Percentiles rank a stretch among this genome's conserved stretches.
Evolutionary conservation across 2,113 vertebrate species (phyloP).

Genomic region (Pelusios castaneus): DNA sequence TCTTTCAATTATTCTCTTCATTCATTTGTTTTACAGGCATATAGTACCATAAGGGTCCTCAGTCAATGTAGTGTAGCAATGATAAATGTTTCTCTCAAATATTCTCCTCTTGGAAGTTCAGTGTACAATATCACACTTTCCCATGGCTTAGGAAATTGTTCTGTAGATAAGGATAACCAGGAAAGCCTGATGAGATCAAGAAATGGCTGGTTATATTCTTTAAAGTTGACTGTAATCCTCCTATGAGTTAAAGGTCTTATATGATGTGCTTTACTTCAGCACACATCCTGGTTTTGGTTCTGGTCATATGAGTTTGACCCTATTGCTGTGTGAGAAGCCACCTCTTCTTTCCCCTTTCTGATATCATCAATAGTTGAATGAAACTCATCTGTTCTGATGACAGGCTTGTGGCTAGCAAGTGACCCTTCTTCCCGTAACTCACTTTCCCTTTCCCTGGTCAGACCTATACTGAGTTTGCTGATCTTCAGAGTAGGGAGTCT

Average conservation of each 20-base stretch:
- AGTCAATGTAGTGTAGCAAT: not conserved
- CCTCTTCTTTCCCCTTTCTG: not conserved
- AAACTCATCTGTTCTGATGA: not conserved
- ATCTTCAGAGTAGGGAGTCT: not conserved
- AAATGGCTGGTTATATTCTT: constrained; percentile 46
- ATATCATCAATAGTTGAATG: not conserved
- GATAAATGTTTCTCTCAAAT: not conserved
- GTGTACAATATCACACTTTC: not conserved
- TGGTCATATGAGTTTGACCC: not conserved
- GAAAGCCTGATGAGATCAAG: constrained; percentile 12
- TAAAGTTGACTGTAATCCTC: not conserved
- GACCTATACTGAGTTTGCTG: not conserved
- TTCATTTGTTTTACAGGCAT: not conserved
- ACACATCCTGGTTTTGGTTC: constrained; percentile 19
- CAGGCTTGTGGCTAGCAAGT: not conserved
- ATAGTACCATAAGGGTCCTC: not conserved
- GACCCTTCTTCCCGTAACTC: not conserved
- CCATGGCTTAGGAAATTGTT: constrained; percentile 40
- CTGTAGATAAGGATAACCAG: not conserved
- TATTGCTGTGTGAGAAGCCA: not conserved
- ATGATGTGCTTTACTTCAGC: not conserved
- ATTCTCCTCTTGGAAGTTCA: not conserved
- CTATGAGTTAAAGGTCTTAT: not conserved
- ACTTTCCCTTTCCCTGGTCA: not conserved
- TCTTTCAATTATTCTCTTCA: not conserved